phyloP scores from a whole-genome alignment of 2,797 vertebrate species.

The Chiroxiphia lanceolata region DNA sequence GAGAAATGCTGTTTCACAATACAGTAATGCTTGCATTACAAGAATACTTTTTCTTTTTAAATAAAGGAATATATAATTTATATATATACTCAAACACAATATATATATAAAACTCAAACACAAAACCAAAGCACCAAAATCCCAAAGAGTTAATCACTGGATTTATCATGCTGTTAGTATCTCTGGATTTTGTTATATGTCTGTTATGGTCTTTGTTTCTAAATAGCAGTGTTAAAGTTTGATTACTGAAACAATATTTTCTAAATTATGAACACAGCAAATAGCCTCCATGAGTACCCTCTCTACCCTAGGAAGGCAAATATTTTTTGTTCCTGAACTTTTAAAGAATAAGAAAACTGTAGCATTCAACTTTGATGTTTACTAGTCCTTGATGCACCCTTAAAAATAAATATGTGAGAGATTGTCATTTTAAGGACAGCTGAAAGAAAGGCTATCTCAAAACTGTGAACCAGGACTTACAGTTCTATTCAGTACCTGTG shows the following conservation, averaged over 20 bases:
- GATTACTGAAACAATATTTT: conserved; percentile 14
- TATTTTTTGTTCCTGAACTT: neutral
- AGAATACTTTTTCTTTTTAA: neutral
- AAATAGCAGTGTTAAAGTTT: neutral
- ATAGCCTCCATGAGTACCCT: neutral
- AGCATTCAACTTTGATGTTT: neutral
- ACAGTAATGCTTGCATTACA: neutral
- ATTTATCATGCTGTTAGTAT: neutral
- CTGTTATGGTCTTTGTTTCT: neutral
- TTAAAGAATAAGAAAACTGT: neutral
- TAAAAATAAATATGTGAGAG: neutral
- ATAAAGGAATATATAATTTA: neutral
- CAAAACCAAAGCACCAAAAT: neutral
- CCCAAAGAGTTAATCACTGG: neutral
- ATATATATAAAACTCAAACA: neutral
- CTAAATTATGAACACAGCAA: neutral
- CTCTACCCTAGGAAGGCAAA: neutral
- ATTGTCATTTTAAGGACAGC: neutral
- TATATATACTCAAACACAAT: neutral
- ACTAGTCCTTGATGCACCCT: neutral
- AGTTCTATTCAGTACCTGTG: neutral
- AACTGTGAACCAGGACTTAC: neutral
- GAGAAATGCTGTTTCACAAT: neutral
- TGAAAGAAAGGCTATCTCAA: neutral
- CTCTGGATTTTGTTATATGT: neutral